Conservation (phyloP, 1,140 invertebrate species). For the Atta colombica region DNA sequence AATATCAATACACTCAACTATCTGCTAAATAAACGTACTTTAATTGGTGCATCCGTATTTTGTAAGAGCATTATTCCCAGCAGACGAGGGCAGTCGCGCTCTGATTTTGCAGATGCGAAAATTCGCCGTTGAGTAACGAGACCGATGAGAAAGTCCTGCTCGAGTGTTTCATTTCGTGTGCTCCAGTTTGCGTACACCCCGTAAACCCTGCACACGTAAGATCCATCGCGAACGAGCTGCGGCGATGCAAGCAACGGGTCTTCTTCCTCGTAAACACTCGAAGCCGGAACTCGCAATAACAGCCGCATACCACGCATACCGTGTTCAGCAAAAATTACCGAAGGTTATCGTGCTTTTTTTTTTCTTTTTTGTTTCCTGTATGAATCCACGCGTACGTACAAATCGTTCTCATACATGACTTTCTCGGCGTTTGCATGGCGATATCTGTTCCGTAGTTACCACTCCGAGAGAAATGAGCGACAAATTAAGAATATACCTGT, state of each 20-base stretch:
- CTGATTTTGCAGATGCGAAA: conserved; percentile 15
- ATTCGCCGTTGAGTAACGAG: conserved; percentile 27
- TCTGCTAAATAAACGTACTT: background rate
- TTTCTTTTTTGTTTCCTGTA: background rate
- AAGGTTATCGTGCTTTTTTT: background rate
- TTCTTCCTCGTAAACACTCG: conserved; percentile 18
- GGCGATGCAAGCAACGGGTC: conserved; percentile 1
- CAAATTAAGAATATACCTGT: background rate
- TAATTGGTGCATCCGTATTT: background rate
- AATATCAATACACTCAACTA: background rate
- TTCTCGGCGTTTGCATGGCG: background rate
- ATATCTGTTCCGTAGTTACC: conserved; percentile 10
- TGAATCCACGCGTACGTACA: background rate
- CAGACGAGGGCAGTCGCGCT: background rate
- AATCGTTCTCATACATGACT: conserved; percentile 10
- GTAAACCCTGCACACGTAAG: conserved; percentile 7
- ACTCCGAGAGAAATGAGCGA: background rate
- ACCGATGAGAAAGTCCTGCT: conserved; percentile 12
- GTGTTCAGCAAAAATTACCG: conserved; percentile 26
- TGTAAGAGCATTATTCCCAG: background rate
- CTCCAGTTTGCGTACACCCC: conserved; percentile 17
- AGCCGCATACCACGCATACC: conserved; percentile 25
- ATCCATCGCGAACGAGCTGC: background rate
- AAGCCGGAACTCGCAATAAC: conserved; percentile 38
- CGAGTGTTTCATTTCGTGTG: conserved; percentile 20